Evolutionary conservation across 2,113 vertebrate genomes (phyloP).

Genomic region (Chaetops frenatus): DNA sequence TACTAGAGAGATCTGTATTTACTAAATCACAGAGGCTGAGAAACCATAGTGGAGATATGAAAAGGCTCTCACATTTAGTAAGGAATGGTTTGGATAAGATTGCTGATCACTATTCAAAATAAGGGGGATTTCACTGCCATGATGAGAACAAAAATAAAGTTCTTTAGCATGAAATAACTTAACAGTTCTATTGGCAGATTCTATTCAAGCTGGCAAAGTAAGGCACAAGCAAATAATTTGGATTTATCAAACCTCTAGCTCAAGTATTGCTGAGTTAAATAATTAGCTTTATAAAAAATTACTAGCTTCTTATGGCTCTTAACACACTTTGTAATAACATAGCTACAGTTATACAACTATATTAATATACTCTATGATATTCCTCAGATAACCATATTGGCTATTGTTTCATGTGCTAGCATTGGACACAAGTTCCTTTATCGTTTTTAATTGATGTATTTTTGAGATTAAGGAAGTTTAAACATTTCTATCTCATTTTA

Average conservation of each 20-base stretch:
- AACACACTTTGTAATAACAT: neutral
- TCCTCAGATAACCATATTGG: fast-evolving
- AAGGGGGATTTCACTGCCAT: neutral
- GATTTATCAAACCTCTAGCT: neutral
- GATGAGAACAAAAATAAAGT: neutral
- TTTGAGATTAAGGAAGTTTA: neutral
- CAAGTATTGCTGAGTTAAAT: neutral
- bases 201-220: neutral
- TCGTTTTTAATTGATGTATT: neutral
- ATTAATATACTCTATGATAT: neutral
- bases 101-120: neutral
- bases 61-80: neutral
- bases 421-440: neutral
- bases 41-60: neutral
- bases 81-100: neutral
- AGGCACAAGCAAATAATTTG: neutral
- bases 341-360: neutral
- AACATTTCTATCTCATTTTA: neutral
- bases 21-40: neutral
- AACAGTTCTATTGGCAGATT: neutral
- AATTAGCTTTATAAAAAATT: neutral
- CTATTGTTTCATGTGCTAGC: neutral
- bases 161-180: neutral
- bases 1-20: neutral
- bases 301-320: neutral